Evolutionary conservation across 2,888 invertebrate genomes (phyloP).

Genomic region (Tiliacea aurago): DNA sequence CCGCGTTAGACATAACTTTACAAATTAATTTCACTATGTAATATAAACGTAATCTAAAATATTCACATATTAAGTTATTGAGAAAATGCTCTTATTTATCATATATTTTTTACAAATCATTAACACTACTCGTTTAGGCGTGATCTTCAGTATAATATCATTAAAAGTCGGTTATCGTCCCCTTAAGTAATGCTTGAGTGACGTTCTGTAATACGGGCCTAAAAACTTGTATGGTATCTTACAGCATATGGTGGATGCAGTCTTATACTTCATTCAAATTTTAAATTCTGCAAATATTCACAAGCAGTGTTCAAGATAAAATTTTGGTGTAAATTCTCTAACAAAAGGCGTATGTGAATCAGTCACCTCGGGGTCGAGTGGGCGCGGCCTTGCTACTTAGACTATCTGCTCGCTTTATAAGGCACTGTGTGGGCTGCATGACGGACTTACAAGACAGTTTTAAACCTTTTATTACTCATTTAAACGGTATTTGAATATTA

Average conservation of each 20-base stretch:
- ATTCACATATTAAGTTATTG: no score
- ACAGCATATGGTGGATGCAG: conserved; percentile 4
- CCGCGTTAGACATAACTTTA: no score
- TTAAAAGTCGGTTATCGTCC: no score
- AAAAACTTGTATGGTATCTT: no score
- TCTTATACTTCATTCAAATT: neutral
- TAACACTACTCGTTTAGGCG: no score
- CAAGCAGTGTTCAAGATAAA: conserved; percentile 20
- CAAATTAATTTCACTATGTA: no score
- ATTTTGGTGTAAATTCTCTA: conserved; percentile 47
- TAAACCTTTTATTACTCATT: conserved; percentile 49
- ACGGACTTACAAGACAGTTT: conserved; percentile 59
- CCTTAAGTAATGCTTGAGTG: no score
- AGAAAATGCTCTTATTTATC: no score
- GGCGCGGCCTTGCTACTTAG: conserved; percentile 83
- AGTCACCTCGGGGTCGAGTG: conserved; percentile 78
- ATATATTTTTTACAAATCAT: no score
- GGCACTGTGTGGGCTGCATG: conserved; percentile 80
- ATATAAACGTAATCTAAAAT: no score
- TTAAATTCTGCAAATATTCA: conserved; percentile 17
- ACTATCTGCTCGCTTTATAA: conserved; percentile 75
- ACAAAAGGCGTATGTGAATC: conserved; percentile 70
- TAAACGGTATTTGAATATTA: conserved; percentile 46
- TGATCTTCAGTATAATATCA: no score
- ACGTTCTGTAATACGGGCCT: no score